Evolutionary conservation across 2,113 vertebrate genomes (phyloP).

Genomic region (Lontra canadensis): DNA sequence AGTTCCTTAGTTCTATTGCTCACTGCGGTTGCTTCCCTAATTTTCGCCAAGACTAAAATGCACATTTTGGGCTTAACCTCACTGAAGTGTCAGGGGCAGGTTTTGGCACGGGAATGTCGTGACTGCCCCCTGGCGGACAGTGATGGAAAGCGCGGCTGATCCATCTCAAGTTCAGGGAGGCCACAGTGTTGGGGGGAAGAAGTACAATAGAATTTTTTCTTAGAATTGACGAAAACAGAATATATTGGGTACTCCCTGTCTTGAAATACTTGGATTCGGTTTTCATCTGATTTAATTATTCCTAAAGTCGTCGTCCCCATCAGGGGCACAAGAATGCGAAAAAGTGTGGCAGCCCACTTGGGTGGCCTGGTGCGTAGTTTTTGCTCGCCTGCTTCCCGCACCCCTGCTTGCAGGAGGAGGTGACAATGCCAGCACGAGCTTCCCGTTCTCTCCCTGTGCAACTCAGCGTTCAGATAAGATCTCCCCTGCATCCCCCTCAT

Average conservation of each 20-base stretch:
- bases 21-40: not conserved
- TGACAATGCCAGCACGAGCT: accelerated
- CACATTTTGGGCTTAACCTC: not conserved
- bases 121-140: not conserved
- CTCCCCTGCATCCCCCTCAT: not conserved
- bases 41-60: not conserved
- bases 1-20: not conserved
- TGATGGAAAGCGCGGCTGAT: accelerated
- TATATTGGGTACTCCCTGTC: not conserved
- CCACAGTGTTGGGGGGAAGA: accelerated
- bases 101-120: not conserved
- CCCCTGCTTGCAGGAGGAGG: not conserved
- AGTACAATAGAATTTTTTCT: not conserved
- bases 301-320: not conserved
- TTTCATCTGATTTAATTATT: not conserved
- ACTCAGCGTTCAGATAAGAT: not conserved
- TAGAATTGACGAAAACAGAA: not conserved
- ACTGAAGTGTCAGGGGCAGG: not conserved
- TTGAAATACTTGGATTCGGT: not conserved
- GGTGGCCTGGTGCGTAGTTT: too few species aligned
- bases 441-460: not conserved
- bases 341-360: not conserved
- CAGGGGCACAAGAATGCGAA: not conserved
- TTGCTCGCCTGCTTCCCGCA: not conserved
- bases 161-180: not conserved